Evolutionary conservation across 2,113 vertebrate genomes (phyloP), one percentile per base, ranked within the genome.

Genomic region (Lophotis ruficrista): DNA sequence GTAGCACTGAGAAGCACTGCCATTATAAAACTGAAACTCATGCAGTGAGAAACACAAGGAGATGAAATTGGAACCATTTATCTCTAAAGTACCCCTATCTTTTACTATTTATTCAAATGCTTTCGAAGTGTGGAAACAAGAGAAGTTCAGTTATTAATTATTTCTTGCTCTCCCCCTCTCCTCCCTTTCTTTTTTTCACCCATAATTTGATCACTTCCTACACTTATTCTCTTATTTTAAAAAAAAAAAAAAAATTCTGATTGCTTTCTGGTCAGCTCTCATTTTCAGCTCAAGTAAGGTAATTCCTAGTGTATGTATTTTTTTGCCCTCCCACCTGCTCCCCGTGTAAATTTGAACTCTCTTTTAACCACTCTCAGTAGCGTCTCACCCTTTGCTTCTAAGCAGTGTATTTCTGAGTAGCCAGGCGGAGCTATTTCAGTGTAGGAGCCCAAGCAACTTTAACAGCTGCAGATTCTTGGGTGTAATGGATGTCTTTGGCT

Each of bases 401-500:
- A 81, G 75, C 38, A 62, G 47, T 2, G 2, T 54, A n/a, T 79
- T 65, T 80, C 53, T 35, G 45, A 90, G 71, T 57, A 72, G 24
- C 48, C 38, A 95, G 72, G 50, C 83, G 89, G 61, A 91, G 83
- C 83, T 96, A 94, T 96, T 96, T 96, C 80, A 87, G 73, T 94
- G 69, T 75, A 60, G 73, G 22, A 87, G 68, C 43, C 71, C 35
- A 70, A 83, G 56, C 47, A 62, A 18, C 81, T 93, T 76, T 82
- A 93, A 92, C 95, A 96, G 95, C 95, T 96, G 90, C 76, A 87
- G 80, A 90, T 90, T 96, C 96, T 95, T 90, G 31, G 9, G 28
- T 82, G 61, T 79, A 92, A 75, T 79, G 56, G 72, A 84, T 89
- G 83, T 91, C 80, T 88, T 88, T 83, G 68, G 62, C 56, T 90